Conservation (phyloP, 2,113 vertebrate genomes). For the Gila orcuttii region DNA sequence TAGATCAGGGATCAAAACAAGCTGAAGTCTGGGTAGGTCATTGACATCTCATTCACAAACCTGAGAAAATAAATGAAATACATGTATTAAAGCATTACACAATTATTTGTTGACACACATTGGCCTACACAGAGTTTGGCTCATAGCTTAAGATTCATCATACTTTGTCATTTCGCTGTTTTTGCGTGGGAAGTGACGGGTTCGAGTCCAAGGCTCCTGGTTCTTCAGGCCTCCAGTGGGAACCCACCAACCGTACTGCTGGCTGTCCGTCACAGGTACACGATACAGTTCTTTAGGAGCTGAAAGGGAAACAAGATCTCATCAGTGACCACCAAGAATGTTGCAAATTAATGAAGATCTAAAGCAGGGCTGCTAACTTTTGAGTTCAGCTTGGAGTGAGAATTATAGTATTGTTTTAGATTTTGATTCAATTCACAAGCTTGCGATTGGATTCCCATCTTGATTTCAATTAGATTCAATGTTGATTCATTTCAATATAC, state of each 20-base stretch:
- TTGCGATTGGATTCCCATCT: too few relatives aligned
- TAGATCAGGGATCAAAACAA: conserved; percentile 57
- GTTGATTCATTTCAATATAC: too few relatives aligned
- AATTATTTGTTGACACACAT: neutral
- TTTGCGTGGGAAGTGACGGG: conserved; percentile 65
- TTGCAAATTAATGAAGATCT: neutral
- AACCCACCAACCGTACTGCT: conserved; percentile 80
- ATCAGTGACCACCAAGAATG: neutral
- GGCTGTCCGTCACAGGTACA: conserved; percentile 76
- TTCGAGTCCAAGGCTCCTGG: conserved; percentile 70
- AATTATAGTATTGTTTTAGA: too few relatives aligned
- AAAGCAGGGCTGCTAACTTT: too few relatives aligned
- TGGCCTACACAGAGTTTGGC: neutral
- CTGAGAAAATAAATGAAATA: conserved; percentile 61
- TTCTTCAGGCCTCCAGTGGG: conserved; percentile 40
- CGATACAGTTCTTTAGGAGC: conserved; percentile 81
- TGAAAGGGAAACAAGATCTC: conserved; percentile 50
- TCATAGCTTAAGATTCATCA: neutral
- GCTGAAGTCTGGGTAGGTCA: conserved; percentile 67
- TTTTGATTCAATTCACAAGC: too few relatives aligned
- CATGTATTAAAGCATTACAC: neutral
- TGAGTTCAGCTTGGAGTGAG: too few relatives aligned
- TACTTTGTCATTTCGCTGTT: conserved; percentile 81
- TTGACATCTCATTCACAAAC: conserved; percentile 73
- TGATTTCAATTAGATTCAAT: too few relatives aligned